Evolutionary conservation across 1,140 invertebrate species (phyloP).

Genomic region (Sesamia nonagrioides): DNA sequence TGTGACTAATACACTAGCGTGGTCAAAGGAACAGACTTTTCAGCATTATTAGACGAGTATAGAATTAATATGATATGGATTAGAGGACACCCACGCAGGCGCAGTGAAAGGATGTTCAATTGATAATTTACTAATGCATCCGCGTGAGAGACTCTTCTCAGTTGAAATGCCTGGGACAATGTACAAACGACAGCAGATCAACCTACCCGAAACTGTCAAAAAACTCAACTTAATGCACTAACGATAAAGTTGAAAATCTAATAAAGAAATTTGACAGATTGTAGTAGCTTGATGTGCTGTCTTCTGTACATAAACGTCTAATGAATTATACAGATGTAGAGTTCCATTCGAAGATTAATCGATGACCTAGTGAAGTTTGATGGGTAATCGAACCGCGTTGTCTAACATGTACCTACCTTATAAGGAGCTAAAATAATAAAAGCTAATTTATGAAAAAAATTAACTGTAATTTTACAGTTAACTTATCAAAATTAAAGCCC

Average conservation of each 20-base stretch:
- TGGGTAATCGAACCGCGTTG: background rate
- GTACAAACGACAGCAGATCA: no score
- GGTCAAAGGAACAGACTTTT: no score
- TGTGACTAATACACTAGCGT: no score
- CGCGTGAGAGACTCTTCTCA: slow-evolving; percentile 2
- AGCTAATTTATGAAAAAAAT: background rate
- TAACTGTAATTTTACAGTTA: background rate
- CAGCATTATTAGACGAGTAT: no score
- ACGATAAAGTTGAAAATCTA: no score
- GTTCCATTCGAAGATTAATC: slow-evolving; percentile 29
- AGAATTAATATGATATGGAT: no score
- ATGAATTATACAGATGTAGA: slow-evolving; percentile 36
- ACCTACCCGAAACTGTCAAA: no score
- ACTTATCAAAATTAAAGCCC: no score
- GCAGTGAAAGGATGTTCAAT: slow-evolving; percentile 28
- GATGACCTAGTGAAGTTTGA: background rate
- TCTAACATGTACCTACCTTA: background rate
- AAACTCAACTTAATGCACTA: no score
- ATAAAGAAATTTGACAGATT: no score
- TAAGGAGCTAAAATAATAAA: background rate
- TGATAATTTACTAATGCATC: slow-evolving; percentile 35
- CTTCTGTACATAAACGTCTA: slow-evolving; percentile 19
- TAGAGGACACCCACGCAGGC: slow-evolving; percentile 14
- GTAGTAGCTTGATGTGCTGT: no score
- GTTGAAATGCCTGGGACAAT: slow-evolving; percentile 18